Base-by-base conservation (phyloP, 1,140 invertebrate genomes). In the Cylas formicarius region DNA sequence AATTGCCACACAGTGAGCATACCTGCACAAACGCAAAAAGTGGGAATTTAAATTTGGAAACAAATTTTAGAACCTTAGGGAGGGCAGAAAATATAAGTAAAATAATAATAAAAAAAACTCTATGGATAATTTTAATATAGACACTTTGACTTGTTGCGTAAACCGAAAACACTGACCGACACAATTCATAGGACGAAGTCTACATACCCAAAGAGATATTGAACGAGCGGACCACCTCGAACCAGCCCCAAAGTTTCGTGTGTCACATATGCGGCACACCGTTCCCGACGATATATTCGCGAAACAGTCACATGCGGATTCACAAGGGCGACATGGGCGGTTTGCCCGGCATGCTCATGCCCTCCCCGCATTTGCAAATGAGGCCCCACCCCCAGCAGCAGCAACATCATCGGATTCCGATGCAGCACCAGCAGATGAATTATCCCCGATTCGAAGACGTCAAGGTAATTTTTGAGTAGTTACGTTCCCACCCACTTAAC, bases 241-340 rank as follows among this genome's bases (percentile, higher is more conserved):
- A 18, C 3, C 44, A 36, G 3, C 35, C 24, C 4, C 44, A 52
- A 40, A 55, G 51, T 19, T 61, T 58, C 21, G 55, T 62, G 9
- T 66, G 64, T 35, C 54, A 52, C 26, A 52, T 62, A n/a, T 66
- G 63, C 40, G 56, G 54, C 18, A 58, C 58, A 0, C 56, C 60
- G 2, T 66, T 66, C 37, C 60, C 60, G 2, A 61, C 62, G 2
- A 56, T 61, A 8, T 57, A 62, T 29, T 66, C 64, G 0, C 44
- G 64, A 17, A 66, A 66, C 26, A 63, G 60, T 40, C 64, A 65
- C 44, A 66, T 65, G 62, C 33, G 62, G 8, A 62, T 65, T 7
- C 62, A 65, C 34, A 65, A 63, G 44, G 54, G 48, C 5, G 52
- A 54, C 42, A 24, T 21, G 4, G 39, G 44, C 17, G 47, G 33